These are phyloP conservation scores for Ennomos quercinarius DNA, from an alignment of 2,888 invertebrate genomes.

Conservation along the genomic window DNA sequence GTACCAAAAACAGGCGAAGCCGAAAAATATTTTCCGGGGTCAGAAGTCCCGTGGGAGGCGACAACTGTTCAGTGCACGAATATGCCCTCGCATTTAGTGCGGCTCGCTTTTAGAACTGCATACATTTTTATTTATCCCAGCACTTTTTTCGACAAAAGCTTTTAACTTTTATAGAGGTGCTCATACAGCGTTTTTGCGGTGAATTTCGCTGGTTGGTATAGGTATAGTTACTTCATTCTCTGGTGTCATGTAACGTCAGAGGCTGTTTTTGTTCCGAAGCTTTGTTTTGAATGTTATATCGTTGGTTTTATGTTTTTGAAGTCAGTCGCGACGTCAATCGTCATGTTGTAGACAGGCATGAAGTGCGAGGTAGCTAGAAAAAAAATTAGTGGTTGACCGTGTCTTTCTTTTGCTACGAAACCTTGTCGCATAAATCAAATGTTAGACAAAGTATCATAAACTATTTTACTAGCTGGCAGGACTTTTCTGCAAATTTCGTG, in stretches of 20 bases:
- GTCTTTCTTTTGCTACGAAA: too few species aligned
- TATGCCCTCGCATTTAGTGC: slow-evolving; percentile 60
- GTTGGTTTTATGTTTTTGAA: too few species aligned
- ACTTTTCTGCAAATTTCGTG: too few species aligned
- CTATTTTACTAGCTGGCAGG: too few species aligned
- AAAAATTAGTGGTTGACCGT: too few species aligned
- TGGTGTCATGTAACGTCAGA: slow-evolving; percentile 22
- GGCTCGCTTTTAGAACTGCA: slow-evolving; percentile 67
- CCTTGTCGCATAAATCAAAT: too few species aligned
- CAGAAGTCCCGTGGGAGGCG: slow-evolving; percentile 68
- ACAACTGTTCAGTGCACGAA: slow-evolving; percentile 62
- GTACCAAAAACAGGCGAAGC: slow-evolving; percentile 48
- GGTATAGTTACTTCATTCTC: slow-evolving; percentile 35
- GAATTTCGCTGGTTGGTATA: slow-evolving; percentile 52
- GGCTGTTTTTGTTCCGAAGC: slow-evolving; percentile 11
- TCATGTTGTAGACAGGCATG: background rate
- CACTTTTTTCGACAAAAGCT: slow-evolving; percentile 78
- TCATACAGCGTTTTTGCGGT: slow-evolving; percentile 68
- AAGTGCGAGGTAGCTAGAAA: too few species aligned
- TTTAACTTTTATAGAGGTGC: slow-evolving; percentile 78
- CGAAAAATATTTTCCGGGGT: slow-evolving; percentile 64
- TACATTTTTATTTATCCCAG: slow-evolving; percentile 67
- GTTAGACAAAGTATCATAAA: too few species aligned
- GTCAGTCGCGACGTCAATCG: background rate
- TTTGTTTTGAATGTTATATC: slow-evolving; percentile 10